Conservation (phyloP, 1,140 invertebrate species). For the Orius laevigatus region DNA sequence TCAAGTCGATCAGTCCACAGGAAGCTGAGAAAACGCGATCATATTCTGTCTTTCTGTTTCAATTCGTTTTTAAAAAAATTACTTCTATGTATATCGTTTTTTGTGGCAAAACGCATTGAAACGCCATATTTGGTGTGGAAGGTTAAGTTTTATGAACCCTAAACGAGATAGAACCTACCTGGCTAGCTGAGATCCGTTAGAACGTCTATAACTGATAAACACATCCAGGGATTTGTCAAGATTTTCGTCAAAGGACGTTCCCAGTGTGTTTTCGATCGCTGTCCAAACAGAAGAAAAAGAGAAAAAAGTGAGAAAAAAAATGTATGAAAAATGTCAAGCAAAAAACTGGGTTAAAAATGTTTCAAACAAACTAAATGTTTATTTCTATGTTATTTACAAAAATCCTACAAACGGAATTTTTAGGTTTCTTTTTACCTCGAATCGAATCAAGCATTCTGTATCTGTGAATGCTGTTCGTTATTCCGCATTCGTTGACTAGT, state of each 20-base stretch:
- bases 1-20: too few relatives aligned
- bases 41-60: too few relatives aligned
- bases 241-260: conserved; percentile 50
- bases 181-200: conserved; percentile 94
- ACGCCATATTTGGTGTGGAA: too few relatives aligned
- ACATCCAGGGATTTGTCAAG: conserved; percentile 83
- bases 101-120: too few relatives aligned
- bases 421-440: conserved; percentile 37
- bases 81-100: too few relatives aligned
- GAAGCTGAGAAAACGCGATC: too few relatives aligned
- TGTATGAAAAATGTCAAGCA: not conserved
- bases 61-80: too few relatives aligned
- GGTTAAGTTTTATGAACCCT: too few relatives aligned
- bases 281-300: conserved; percentile 22
- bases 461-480: conserved; percentile 87
- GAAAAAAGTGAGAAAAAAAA: not conserved
- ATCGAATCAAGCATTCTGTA: conserved; percentile 77
- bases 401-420: too few relatives aligned
- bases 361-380: conserved; percentile 6
- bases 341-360: conserved; percentile 4
- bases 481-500: conserved; percentile 72
- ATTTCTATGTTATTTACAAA: not conserved
- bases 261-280: conserved; percentile 39
- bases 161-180: conserved; percentile 37
- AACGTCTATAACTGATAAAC: conserved; percentile 94